Conservation (phyloP, 2,888 invertebrate genomes). For the Cantharis flavilabris region DNA sequence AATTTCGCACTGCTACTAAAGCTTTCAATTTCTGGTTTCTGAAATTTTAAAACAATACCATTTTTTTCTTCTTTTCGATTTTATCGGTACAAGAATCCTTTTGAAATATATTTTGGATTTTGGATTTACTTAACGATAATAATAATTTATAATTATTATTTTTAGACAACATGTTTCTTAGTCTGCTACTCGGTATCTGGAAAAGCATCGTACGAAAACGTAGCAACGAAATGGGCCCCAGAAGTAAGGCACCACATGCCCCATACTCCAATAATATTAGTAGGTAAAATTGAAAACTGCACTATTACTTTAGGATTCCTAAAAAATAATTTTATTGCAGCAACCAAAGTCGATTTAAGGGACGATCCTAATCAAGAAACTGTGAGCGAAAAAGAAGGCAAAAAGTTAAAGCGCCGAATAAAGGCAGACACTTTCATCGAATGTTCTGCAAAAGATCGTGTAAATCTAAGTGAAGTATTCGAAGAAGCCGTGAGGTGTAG, state of each 20-base stretch:
- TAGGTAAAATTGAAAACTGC: slow-evolving; percentile 65
- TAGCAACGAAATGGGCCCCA: slow-evolving; percentile 87
- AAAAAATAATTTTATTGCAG: slow-evolving; percentile 56
- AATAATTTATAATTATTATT: slow-evolving; percentile 44
- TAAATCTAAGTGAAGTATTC: slow-evolving; percentile 51
- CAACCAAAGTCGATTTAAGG: slow-evolving; percentile 81
- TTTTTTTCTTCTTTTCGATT: too few relatives aligned
- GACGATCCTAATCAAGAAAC: slow-evolving; percentile 60
- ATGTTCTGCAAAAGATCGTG: slow-evolving; percentile 50
- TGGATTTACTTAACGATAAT: too few relatives aligned
- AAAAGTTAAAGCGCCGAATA: slow-evolving; percentile 69
- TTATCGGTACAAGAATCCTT: too few relatives aligned
- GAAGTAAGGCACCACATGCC: slow-evolving; percentile 84
- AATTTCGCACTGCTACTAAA: too few relatives aligned
- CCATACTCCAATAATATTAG: slow-evolving; percentile 79
- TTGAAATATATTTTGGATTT: too few relatives aligned
- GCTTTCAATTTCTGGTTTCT: too few relatives aligned
- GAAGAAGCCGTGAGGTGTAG: slow-evolving; percentile 47
- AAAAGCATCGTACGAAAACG: slow-evolving; percentile 83
- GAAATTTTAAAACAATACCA: too few relatives aligned
- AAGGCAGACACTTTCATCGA: slow-evolving; percentile 51
- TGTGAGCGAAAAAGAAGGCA: slow-evolving; percentile 74
- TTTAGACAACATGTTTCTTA: slow-evolving; percentile 86
- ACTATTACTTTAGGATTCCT: background rate
- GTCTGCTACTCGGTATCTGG: slow-evolving; percentile 86